phyloP scores from a whole-genome alignment of 2,797 vertebrate genomes.

The Sebastes trivittatus region DNA sequence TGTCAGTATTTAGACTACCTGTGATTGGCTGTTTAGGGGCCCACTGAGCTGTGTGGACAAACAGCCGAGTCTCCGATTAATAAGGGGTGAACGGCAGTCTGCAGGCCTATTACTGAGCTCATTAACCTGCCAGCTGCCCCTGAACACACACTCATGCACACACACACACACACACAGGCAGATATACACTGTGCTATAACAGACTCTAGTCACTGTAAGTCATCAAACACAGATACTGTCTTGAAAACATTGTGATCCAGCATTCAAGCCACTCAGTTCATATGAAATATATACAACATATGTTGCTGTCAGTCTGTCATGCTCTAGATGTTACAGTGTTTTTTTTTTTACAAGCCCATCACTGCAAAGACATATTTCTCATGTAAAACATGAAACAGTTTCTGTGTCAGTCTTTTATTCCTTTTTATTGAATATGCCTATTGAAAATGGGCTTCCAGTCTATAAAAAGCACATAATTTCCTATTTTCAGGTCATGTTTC shows the following conservation, averaged over 20 bases:
- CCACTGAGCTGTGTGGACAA: slow-evolving; percentile 57
- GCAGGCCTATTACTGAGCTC: slow-evolving; percentile 67
- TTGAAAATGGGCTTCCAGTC: neutral
- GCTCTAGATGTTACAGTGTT: neutral
- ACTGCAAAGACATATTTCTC: neutral
- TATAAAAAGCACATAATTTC: slow-evolving; percentile 17
- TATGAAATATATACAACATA: neutral
- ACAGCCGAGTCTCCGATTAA: slow-evolving; percentile 60
- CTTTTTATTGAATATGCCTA: neutral
- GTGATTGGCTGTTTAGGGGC: slow-evolving; percentile 56
- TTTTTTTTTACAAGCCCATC: neutral
- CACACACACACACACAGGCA: neutral
- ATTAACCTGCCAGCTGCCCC: slow-evolving; percentile 64
- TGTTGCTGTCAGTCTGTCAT: neutral
- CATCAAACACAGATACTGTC: neutral
- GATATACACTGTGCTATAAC: slow-evolving; percentile 7
- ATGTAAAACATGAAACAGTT: neutral
- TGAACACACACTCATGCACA: neutral
- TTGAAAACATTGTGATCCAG: neutral
- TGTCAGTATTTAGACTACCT: slow-evolving; percentile 51
- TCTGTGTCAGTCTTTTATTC: neutral
- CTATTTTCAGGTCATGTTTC: neutral
- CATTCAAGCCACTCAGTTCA: neutral
- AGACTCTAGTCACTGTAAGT: neutral
- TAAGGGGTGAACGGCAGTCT: slow-evolving; percentile 58